Base-by-base conservation (phyloP, 1,140 invertebrate species). In the Ostrea denselamellosa region DNA sequence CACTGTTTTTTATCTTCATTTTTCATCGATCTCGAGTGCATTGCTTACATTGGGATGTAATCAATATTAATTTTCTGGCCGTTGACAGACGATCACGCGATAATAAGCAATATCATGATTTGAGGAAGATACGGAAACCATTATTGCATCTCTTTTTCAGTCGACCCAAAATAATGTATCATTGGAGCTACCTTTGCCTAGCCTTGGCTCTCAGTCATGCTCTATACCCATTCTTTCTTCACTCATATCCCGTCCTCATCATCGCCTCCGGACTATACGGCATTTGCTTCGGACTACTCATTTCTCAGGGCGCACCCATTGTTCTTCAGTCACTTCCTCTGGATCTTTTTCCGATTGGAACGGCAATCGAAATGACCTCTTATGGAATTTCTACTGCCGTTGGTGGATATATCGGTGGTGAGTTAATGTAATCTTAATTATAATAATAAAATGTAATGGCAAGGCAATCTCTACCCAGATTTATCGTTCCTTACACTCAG, bases 131-230 rank as follows among this genome's bases (percentile, higher is more conserved):
- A 58, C 5, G 14, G 0, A 19, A 62, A 62, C 17, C 8, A 62
- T 17, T 19, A 62, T 19, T 62, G 56, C 0, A 0, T 56, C 17
- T 17, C n/a, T 8, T 62, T 62, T 77, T 77, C 22, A 77, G 68
- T 34, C 68, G 68, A 9, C 25, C 68, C 0, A 77, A 77, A 17
- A 77, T 77, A 28, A 5, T 83, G 14, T 83, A 83, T 19, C 82
- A 83, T 17, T 83, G 82, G 82, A n/a, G 17, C 17, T 83, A 83
- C 51, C 53, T 83, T 17, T 83, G 19, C 44, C 10, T 52, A 34
- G 19, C 10, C 14, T 8, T 19, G 7, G 51, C 82, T 22, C 17
- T 54, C 22, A 25, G 44, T n/a, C 44, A 52, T 17, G 82, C 52
- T 14, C 8, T 52, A 19, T 83, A 52, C 44, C 82, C 82, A 34